Evolutionary conservation across 2,888 invertebrate genomes (phyloP).

Genomic region (Chouioia cunea): DNA sequence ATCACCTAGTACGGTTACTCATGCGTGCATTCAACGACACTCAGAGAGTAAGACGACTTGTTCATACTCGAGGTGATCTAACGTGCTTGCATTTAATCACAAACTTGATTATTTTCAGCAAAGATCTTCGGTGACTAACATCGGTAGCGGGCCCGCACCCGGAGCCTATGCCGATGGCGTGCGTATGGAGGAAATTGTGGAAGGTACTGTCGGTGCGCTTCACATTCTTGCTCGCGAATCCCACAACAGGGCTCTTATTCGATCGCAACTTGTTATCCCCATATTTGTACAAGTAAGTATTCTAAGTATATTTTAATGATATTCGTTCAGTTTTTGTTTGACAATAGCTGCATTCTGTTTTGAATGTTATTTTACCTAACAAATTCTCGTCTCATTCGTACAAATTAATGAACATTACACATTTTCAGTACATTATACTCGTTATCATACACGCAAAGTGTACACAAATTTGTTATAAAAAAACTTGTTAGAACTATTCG

Average conservation of each 20-base stretch:
- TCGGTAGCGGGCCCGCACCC: constrained; percentile 77
- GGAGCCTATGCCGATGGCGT: constrained; percentile 95
- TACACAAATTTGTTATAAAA: too few relatives aligned
- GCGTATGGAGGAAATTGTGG: constrained; percentile 99
- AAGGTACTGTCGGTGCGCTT: constrained; percentile 97
- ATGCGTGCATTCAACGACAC: constrained; percentile 96
- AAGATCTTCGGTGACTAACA: constrained; percentile 85
- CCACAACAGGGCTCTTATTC: constrained; percentile 91
- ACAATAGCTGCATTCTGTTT: too few relatives aligned
- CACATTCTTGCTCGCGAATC: constrained; percentile 96
- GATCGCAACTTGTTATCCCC: constrained; percentile 92
- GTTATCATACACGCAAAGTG: too few relatives aligned
- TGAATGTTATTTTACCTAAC: too few relatives aligned
- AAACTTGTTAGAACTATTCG: background rate
- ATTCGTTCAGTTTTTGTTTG: too few relatives aligned
- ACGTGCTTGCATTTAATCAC: too few relatives aligned
- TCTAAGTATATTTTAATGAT: too few relatives aligned
- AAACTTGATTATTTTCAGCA: constrained; percentile 68
- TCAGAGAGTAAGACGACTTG: constrained; percentile 80
- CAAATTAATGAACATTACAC: too few relatives aligned
- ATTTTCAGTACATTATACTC: too few relatives aligned
- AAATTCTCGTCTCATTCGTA: too few relatives aligned
- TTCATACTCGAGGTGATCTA: too few relatives aligned
- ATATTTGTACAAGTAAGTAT: constrained; percentile 86
- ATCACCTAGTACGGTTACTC: constrained; percentile 91